phyloP scores from a whole-genome alignment of 2,797 vertebrate genomes.

The Gambelia wislizenii region DNA sequence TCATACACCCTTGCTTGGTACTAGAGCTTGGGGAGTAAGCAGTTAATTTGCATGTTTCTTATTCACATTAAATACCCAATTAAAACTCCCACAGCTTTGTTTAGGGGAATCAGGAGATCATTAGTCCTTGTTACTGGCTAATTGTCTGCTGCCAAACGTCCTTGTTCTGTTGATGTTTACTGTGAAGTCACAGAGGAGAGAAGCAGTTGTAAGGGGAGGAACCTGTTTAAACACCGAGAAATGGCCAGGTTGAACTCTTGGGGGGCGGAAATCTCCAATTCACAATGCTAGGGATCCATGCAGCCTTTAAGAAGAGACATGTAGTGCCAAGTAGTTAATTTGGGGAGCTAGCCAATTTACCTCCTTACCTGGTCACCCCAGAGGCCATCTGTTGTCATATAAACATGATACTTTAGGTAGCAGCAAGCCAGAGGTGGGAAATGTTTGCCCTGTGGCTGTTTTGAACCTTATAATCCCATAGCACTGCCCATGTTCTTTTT shows the following conservation, averaged over 20 bases:
- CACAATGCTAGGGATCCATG: background rate
- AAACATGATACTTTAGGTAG: too few relatives aligned
- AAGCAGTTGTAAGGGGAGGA: conserved; percentile 27
- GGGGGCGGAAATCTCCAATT: background rate
- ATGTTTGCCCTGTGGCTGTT: background rate
- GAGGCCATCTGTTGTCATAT: too few relatives aligned
- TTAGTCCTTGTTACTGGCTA: conserved; percentile 67
- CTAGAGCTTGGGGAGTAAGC: conserved; percentile 36
- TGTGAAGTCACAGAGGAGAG: conserved; percentile 52
- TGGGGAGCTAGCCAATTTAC: background rate
- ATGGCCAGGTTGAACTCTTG: conserved; percentile 14
- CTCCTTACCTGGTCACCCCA: background rate
- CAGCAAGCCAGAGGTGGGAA: background rate
- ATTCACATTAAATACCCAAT: conserved; percentile 66
- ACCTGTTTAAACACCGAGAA: conserved; percentile 28
- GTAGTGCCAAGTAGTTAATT: background rate
- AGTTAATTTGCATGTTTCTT: conserved; percentile 68
- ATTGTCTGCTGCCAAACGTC: conserved; percentile 67
- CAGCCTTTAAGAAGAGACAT: background rate
- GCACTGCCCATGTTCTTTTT: background rate
- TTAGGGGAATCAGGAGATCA: conserved; percentile 54
- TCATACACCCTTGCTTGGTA: background rate
- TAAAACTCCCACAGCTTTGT: conserved; percentile 66
- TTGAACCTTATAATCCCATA: background rate
- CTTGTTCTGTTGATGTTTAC: conserved; percentile 56